A percentile compares a stretch with the other conserved stretches of the same genome.
phyloP scores from a whole-genome alignment of 2,888 invertebrate genomes.

The Polymixis lichenea region DNA sequence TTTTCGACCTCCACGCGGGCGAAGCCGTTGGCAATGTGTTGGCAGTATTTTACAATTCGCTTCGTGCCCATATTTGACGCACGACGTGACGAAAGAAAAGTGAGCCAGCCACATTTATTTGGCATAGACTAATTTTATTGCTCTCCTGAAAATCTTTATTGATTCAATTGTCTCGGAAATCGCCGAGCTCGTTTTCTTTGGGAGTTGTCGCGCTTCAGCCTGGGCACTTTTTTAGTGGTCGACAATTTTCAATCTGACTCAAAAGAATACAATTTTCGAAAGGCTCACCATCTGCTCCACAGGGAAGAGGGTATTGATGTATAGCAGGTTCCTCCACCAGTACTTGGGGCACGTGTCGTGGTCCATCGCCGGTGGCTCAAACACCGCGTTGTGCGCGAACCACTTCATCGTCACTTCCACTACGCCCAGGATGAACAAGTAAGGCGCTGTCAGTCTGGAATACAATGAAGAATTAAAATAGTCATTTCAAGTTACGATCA shows the following conservation, averaged over 20 bases:
- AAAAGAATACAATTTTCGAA: background rate
- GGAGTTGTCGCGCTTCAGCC: background rate
- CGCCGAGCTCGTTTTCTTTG: background rate
- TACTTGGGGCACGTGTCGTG: constrained; percentile 95
- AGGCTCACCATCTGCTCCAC: constrained; percentile 94
- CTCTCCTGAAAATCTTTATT: background rate
- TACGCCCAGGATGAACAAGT: constrained; percentile 95
- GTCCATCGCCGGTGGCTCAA: constrained; percentile 95
- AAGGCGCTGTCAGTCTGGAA: constrained; percentile 94
- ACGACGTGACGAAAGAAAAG: background rate
- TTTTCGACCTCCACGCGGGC: too few relatives aligned
- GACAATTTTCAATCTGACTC: too few relatives aligned
- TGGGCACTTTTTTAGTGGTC: background rate
- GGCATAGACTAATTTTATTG: background rate
- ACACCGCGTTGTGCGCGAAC: constrained; percentile 95
- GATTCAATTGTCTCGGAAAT: background rate
- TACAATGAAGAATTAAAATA: background rate
- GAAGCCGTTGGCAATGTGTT: too few relatives aligned
- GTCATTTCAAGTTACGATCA: too few relatives aligned
- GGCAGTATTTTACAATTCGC: background rate
- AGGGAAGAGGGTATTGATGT: constrained; percentile 96
- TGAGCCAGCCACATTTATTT: background rate
- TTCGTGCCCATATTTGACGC: background rate
- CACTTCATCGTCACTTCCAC: constrained; percentile 97
- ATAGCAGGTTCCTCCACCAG: constrained; percentile 97